These are phyloP conservation scores for Temnothorax ravouxi DNA, from an alignment of 2,888 invertebrate genomes.

Conservation along the genomic window DNA sequence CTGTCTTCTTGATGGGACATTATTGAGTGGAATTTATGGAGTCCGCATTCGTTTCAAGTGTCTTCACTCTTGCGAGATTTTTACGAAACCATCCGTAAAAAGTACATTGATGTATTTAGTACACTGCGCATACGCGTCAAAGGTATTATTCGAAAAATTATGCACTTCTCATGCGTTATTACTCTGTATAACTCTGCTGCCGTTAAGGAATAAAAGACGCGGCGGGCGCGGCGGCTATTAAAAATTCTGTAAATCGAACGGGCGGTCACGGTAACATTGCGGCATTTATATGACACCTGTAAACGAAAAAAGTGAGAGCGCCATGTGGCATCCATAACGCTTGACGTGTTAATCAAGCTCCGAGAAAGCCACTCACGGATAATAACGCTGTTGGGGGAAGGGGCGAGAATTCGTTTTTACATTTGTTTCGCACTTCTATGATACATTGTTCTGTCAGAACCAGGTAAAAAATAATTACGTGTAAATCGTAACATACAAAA, in stretches of 20 bases:
- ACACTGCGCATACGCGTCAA: background rate
- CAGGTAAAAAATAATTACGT: slow-evolving; percentile 16
- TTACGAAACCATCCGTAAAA: background rate
- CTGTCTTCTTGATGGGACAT: background rate
- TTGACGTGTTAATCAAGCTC: slow-evolving; percentile 54
- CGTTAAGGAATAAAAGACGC: slow-evolving; percentile 23
- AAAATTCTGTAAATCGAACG: slow-evolving; percentile 38
- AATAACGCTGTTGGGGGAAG: slow-evolving; percentile 10
- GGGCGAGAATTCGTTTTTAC: slow-evolving; percentile 40
- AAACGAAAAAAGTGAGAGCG: slow-evolving; percentile 53
- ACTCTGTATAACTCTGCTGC: slow-evolving; percentile 4
- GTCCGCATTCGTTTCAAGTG: background rate
- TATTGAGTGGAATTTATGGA: slow-evolving; percentile 10
- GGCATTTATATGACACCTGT: slow-evolving; percentile 53
- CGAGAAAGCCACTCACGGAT: slow-evolving; percentile 45
- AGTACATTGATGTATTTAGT: background rate
- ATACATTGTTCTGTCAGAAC: slow-evolving; percentile 40
- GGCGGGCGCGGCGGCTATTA: background rate
- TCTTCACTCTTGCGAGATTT: background rate
- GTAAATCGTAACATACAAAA: slow-evolving; percentile 26
- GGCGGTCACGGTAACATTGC: slow-evolving; percentile 29
- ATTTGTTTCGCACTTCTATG: slow-evolving; percentile 27
- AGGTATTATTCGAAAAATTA: slow-evolving; percentile 13
- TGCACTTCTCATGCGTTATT: slow-evolving; percentile 27
- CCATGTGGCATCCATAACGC: slow-evolving; percentile 47